These are phyloP conservation scores for Sigmodon hispidus DNA, from an alignment of 2,113 vertebrate species.

Conservation along the genomic window DNA sequence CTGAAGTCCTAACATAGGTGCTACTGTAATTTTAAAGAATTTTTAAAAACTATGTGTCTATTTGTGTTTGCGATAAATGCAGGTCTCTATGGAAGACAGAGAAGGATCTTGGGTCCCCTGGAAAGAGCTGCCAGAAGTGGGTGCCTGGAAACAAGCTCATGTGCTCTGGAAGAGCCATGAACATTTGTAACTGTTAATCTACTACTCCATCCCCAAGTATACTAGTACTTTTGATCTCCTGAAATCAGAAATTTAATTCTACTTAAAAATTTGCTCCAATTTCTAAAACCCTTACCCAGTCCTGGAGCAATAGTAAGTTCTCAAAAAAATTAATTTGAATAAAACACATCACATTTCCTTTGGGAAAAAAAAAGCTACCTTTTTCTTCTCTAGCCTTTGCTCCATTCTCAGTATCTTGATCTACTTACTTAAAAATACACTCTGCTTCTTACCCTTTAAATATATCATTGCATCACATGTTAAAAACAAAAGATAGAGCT, in stretches of 20 bases:
- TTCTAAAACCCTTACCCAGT: background rate
- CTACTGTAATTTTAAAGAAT: background rate
- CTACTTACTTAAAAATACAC: background rate
- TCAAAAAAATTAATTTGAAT: conserved; percentile 1
- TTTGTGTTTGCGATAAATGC: background rate
- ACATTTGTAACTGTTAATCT: too few species aligned
- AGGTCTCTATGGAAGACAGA: background rate
- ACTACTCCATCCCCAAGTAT: background rate
- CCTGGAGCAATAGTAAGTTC: background rate
- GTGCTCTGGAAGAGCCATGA: background rate
- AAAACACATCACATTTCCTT: background rate
- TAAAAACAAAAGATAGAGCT: background rate
- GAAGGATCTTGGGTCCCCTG: background rate
- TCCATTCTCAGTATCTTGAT: background rate
- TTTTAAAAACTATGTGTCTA: background rate
- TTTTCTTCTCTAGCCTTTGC: background rate
- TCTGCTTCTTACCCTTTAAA: background rate
- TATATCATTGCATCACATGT: background rate
- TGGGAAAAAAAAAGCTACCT: background rate
- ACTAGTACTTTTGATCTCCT: background rate
- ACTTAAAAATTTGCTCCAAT: background rate
- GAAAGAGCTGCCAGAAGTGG: too few species aligned
- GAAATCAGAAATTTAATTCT: background rate
- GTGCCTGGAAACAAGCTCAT: background rate
- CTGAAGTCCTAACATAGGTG: background rate